Percentiles rank a stretch among this genome's conserved stretches.
These are phyloP conservation scores for Allophyes oxyacanthae DNA, from an alignment of 2,888 invertebrate species.

Conservation along the genomic window DNA sequence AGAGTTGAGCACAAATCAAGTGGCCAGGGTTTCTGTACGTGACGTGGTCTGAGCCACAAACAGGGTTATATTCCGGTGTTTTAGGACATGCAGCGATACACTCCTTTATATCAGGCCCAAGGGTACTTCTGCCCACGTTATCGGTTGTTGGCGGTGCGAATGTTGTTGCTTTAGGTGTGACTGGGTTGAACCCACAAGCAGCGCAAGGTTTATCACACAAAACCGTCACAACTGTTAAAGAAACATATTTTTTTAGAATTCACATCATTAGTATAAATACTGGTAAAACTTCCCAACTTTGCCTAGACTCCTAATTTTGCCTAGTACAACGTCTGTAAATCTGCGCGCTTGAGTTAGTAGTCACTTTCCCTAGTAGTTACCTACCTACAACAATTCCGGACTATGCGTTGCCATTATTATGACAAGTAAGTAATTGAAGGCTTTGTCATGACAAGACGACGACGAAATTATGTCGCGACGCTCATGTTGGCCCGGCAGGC, in stretches of 20 bases:
- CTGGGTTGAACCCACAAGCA: slow-evolving; percentile 23
- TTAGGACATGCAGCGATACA: slow-evolving; percentile 65
- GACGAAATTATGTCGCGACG: too few species aligned
- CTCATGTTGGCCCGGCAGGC: too few species aligned
- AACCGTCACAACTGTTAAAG: slow-evolving; percentile 37
- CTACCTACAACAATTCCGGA: too few species aligned
- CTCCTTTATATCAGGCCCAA: slow-evolving; percentile 7
- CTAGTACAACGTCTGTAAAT: too few species aligned
- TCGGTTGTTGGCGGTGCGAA: slow-evolving; percentile 1
- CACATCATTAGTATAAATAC: too few species aligned
- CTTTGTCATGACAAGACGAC: too few species aligned
- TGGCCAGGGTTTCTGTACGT: slow-evolving; percentile 77
- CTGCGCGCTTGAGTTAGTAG: too few species aligned
- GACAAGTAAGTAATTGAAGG: too few species aligned
- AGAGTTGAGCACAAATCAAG: slow-evolving; percentile 74
- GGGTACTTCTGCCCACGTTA: slow-evolving; percentile 5
- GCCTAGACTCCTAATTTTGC: too few species aligned
- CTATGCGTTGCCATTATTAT: too few species aligned
- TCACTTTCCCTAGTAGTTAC: too few species aligned
- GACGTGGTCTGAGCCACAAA: slow-evolving; percentile 78
- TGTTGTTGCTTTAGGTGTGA: slow-evolving; percentile 17
- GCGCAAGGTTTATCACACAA: slow-evolving; percentile 43
- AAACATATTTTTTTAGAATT: not conserved
- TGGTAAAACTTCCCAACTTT: too few species aligned
- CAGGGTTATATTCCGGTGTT: slow-evolving; percentile 78